Percentiles rank a stretch among this genome's conserved stretches.
phyloP scores from a whole-genome alignment of 2,797 vertebrate genomes.

The Notolepis coatsorum region DNA sequence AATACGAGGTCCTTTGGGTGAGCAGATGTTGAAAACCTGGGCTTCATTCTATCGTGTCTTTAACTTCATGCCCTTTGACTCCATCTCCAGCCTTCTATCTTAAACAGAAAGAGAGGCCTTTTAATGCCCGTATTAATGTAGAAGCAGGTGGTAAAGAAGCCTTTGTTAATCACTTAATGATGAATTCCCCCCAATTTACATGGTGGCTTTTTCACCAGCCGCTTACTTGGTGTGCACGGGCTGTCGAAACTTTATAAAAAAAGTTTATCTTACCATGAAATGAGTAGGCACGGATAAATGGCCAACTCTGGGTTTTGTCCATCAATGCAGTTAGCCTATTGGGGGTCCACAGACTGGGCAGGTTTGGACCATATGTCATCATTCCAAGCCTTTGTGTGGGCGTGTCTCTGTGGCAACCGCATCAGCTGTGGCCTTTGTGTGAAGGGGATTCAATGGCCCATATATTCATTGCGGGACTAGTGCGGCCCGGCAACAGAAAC shows the following conservation, averaged over 20 bases:
- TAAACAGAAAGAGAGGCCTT: slow-evolving; percentile 69
- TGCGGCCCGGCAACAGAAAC: slow-evolving; percentile 89
- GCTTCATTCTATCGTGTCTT: slow-evolving; percentile 35
- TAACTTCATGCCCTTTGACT: slow-evolving; percentile 58
- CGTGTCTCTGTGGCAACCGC: slow-evolving; percentile 90
- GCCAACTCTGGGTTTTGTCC: slow-evolving; percentile 82
- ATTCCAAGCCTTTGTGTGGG: slow-evolving; percentile 85
- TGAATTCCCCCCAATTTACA: slow-evolving; percentile 84
- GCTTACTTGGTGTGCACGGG: slow-evolving; percentile 76
- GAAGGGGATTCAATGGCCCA: slow-evolving; percentile 84
- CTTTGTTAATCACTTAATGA: slow-evolving; percentile 89
- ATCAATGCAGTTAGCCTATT: slow-evolving; percentile 80
- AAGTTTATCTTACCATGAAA: slow-evolving; percentile 88
- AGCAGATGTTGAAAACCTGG: slow-evolving; percentile 17
- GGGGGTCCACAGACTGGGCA: slow-evolving; percentile 85
- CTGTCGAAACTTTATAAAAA: slow-evolving; percentile 79
- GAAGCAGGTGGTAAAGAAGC: slow-evolving; percentile 85
- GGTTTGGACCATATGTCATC: slow-evolving; percentile 94
- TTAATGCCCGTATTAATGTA: slow-evolving; percentile 81
- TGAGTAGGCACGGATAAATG: slow-evolving; percentile 85
- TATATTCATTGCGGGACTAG: slow-evolving; percentile 90
- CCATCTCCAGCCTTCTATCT: slow-evolving; percentile 52
- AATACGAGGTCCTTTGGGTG: slow-evolving; percentile 5
- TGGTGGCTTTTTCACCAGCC: slow-evolving; percentile 79
- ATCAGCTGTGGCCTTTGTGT: slow-evolving; percentile 90